These are phyloP conservation scores for Clostera curtula DNA, from an alignment of 2,888 invertebrate species.

Conservation along the genomic window DNA sequence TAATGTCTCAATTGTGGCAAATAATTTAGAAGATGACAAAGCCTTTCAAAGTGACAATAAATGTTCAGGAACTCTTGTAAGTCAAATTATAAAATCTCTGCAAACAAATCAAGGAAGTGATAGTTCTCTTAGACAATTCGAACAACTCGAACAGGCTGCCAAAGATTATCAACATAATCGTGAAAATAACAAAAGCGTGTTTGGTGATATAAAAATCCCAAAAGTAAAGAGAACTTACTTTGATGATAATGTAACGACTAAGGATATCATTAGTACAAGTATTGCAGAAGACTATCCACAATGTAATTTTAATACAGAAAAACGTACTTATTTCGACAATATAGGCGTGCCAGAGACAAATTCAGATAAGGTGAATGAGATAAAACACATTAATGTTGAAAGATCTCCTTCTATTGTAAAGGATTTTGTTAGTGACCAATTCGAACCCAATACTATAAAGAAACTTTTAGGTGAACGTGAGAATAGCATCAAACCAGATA, in stretches of 20 bases:
- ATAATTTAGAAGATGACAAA: slow-evolving; percentile 5
- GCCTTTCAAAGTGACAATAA: slow-evolving; percentile 10
- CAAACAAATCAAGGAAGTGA: slow-evolving; percentile 32
- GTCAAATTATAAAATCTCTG: slow-evolving; percentile 34
- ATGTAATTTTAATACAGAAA: slow-evolving; percentile 19
- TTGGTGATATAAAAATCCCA: slow-evolving; percentile 27
- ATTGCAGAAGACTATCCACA: slow-evolving; percentile 5
- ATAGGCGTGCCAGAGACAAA: slow-evolving; percentile 18
- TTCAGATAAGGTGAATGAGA: slow-evolving; percentile 21
- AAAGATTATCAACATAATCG: slow-evolving; percentile 18
- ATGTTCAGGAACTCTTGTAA: slow-evolving; percentile 28
- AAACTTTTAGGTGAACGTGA: slow-evolving; percentile 52
- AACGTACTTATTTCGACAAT: slow-evolving; percentile 41
- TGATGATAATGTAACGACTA: slow-evolving; percentile 19
- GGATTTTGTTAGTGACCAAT: slow-evolving; percentile 34
- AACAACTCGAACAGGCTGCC: slow-evolving; percentile 42
- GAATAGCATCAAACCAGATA: slow-evolving; percentile 33
- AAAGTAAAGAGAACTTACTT: slow-evolving; percentile 41
- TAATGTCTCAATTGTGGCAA: background rate
- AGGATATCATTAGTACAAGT: slow-evolving; percentile 5
- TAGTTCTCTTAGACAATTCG: slow-evolving; percentile 46
- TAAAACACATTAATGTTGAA: slow-evolving; percentile 26
- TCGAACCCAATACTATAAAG: slow-evolving; percentile 43
- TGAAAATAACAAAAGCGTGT: slow-evolving; percentile 13
- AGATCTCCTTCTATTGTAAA: slow-evolving; percentile 52